Base-by-base conservation (phyloP, 2,797 vertebrate species). In the Sebastes hopkinsi region DNA sequence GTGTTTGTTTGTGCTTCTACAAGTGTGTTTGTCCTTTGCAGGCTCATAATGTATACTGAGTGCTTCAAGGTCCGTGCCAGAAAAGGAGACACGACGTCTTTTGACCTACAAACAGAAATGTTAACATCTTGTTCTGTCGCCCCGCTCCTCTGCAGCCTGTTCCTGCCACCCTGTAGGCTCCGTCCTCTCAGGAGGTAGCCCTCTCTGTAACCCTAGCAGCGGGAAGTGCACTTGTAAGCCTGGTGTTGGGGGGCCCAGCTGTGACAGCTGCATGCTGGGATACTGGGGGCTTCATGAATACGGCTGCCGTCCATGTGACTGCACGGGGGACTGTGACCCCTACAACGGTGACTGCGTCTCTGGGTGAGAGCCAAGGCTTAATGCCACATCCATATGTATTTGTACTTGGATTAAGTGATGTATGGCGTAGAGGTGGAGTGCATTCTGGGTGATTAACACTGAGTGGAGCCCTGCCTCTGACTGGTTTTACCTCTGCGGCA, bases 221-320 rank as follows among this genome's bases (percentile, higher is more conserved):
- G 96, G 97, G 1, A 94, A 96, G 91, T 98, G 97, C 58, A 94
- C 96, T 90, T 99, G 98, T 94, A 98, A 97, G 88, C 97, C 97
- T 0, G 97, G 97, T 0, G 97, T 98, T 64, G 95, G 95, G 0
- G 97, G 97, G 50, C 94, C 95, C 65, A 94, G 67, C 66, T 98
- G 98, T 16, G 97, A 98, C 93, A 94, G 72, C 82, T 99, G 97
- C 86, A 96, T 97, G 88, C 94, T 94, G 8, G 97, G 98, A 70
- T 97, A 98, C 94, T 98, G 97, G 98, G 98, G 97, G 27, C 96
- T 98, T 0, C 89, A 96, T 18, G 86, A 96, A 76, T 96, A 97
- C 0, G 97, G 98, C 94, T 99, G 98, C 89, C 94, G 89, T 5
- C 97, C 97, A 3, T 98, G 97, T 22, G 94, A 97, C 93, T 99